Evolutionary conservation across 2,113 vertebrate genomes (phyloP).

Genomic region (Colius striatus): DNA sequence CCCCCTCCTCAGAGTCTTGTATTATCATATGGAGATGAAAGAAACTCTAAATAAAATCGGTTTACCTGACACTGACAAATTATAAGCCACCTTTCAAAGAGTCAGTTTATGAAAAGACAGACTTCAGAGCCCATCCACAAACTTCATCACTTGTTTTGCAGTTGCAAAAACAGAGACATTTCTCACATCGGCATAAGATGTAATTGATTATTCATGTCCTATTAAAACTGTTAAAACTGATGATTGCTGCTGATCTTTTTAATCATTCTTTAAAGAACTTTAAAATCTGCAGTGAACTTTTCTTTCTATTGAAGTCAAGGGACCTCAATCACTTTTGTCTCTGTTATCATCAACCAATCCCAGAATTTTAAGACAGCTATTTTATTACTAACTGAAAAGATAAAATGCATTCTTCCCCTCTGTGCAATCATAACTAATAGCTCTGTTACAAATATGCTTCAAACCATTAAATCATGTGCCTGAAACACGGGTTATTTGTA

Average conservation of each 20-base stretch:
- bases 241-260: not conserved
- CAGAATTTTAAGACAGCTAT: not conserved
- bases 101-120: not conserved
- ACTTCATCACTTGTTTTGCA: not conserved
- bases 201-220: not conserved
- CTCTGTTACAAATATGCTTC: not conserved
- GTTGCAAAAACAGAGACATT: not conserved
- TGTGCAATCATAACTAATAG: not conserved
- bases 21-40: not conserved
- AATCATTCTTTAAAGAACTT: not conserved
- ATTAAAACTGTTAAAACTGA: not conserved
- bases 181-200: not conserved
- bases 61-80: not conserved
- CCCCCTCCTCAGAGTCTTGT: not conserved
- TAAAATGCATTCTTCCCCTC: not conserved
- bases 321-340: not conserved
- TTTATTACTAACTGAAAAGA: not conserved
- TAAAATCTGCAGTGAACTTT: not conserved
- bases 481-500: not conserved
- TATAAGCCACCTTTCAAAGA: not conserved
- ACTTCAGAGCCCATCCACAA: not conserved
- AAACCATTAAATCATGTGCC: not conserved
- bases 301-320: not conserved
- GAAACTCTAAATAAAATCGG: not conserved
- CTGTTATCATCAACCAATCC: not conserved